A percentile compares a stretch with the other conserved stretches of the same genome.
These are phyloP conservation scores for Eupleurogrammus muticus DNA, from an alignment of 2,797 vertebrate species.

Conservation along the genomic window DNA sequence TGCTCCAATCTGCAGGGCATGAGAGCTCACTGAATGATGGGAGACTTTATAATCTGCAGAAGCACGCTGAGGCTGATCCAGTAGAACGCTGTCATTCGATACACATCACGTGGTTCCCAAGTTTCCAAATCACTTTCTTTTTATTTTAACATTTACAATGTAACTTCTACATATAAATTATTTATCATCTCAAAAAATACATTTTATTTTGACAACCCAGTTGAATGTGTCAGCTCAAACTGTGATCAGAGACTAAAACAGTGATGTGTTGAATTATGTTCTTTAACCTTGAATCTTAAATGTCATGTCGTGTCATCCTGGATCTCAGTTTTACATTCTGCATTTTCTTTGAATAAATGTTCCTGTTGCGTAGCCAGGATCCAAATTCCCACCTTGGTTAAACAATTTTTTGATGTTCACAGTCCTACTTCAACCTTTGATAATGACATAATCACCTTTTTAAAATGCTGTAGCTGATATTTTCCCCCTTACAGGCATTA, in stretches of 20 bases:
- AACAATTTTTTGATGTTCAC: neutral
- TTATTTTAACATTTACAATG: neutral
- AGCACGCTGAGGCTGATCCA: constrained; percentile 12
- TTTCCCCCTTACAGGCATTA: neutral
- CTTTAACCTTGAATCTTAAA: neutral
- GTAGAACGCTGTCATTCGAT: constrained; percentile 11
- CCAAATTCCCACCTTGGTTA: neutral
- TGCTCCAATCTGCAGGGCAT: constrained; percentile 32
- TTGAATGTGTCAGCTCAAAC: too few species aligned
- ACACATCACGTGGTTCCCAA: neutral
- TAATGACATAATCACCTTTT: too few species aligned
- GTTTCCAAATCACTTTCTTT: neutral
- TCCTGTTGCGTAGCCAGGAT: neutral
- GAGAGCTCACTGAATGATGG: constrained; percentile 41
- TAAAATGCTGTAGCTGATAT: too few species aligned
- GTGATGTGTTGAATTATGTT: neutral
- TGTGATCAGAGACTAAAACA: too few species aligned
- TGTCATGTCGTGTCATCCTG: too few species aligned
- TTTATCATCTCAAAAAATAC: too few species aligned
- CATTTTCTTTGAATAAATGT: neutral
- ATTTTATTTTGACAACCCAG: too few species aligned
- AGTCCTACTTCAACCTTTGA: neutral
- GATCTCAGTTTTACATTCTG: neutral
- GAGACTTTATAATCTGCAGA: constrained; percentile 36
- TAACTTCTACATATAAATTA: too few species aligned